Percentiles rank a stretch among this genome's conserved stretches.
Conservation (phyloP, 2,797 vertebrate species). For the Etheostoma perlongum region DNA sequence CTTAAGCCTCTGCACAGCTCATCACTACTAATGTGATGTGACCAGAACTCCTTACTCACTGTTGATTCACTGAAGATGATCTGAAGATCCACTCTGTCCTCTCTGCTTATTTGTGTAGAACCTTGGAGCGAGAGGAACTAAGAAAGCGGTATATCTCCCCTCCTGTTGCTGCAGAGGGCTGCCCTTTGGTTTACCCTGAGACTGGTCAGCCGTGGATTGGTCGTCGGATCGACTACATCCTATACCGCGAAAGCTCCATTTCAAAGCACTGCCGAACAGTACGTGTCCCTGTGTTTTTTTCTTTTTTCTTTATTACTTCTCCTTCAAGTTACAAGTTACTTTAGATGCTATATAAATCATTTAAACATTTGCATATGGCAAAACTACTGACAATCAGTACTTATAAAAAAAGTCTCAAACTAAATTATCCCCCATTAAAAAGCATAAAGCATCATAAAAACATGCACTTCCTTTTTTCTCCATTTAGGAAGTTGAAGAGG, state of each 20-base stretch:
- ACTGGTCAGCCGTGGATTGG: constrained; percentile 82
- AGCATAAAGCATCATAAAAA: neutral
- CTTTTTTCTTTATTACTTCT: neutral
- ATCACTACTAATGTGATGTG: neutral
- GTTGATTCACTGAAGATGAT: neutral
- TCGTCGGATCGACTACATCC: constrained; percentile 87
- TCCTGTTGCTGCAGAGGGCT: constrained; percentile 61
- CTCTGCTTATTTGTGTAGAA: constrained; percentile 73
- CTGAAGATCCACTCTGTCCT: neutral
- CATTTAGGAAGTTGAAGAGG: constrained; percentile 85
- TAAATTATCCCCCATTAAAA: neutral
- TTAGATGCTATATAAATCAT: constrained; percentile 8
- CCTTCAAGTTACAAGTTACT: neutral
- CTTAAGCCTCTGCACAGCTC: neutral
- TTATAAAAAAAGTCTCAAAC: neutral
- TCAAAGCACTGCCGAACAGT: constrained; percentile 80
- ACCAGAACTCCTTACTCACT: neutral
- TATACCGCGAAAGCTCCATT: constrained; percentile 82
- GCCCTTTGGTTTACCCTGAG: constrained; percentile 74
- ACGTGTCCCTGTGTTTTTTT: constrained; percentile 45
- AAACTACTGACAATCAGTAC: neutral
- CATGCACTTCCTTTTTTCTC: constrained; percentile 39
- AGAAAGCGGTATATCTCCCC: constrained; percentile 81
- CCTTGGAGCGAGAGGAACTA: constrained; percentile 82
- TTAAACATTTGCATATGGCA: constrained; percentile 8